Evolutionary conservation across 1,140 invertebrate genomes (phyloP), one percentile per base, ranked within the genome.

Genomic region (Pararge aegeria): DNA sequence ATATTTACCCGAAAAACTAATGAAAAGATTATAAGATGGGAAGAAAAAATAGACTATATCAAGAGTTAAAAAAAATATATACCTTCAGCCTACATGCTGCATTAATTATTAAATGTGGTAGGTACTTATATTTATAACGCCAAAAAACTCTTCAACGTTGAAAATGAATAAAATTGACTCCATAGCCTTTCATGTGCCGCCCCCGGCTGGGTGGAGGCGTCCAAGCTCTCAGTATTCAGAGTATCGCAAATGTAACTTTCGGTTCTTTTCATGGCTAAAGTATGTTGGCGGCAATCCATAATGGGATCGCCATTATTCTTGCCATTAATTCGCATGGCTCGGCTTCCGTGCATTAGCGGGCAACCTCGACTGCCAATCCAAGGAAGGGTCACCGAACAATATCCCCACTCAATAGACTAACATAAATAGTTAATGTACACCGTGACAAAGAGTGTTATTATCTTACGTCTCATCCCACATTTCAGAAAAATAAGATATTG

Each of bases 191-290:
- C 46, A 21, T 80, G 69, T 75, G 68, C 74, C 71, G 51, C 72
- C 68, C 68, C 29, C 51, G 65, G 56, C 75, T 62, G 59, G 63
- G 54, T 55, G 73, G 68, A 58, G 72, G 70, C 61, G 76, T 75
- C 77, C 74, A 70, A 79, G 75, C 76, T 84, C 73, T 85, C 84
- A 80, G 84, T 89, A 89, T 89, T 89, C 84, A 89, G 78, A 89
- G 87, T 89, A 87, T 89, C 84, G 87, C 82, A 87, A 89, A 89
- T 89, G 87, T 89, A 89, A 89, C 87, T 89, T 89, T 89, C 84
- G 87, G 87, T 88, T 89, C 87, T 88, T 89, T 89, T 89, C 83
- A 88, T 89, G 78, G 75, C 82, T 89, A 88, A 89, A 89, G 85
- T 88, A 89, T 88, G 87, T 89, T 89, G 87, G 87, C 87, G 85